These are phyloP conservation scores for Pachyseris speciosa DNA, from an alignment of 64 coral and sea anemone genomes.

Conservation along the genomic window DNA sequence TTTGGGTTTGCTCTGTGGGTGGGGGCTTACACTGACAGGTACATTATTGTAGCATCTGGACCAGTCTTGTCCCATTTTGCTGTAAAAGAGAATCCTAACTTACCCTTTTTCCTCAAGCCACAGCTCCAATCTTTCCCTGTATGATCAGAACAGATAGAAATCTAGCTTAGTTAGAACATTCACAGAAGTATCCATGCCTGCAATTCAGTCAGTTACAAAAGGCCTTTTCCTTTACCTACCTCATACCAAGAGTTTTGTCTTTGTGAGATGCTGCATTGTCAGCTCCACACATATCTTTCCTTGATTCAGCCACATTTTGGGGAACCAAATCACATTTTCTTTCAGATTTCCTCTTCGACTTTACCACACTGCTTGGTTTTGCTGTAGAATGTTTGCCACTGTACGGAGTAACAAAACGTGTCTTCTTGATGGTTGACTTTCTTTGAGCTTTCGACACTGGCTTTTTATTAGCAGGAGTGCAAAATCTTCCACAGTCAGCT, in stretches of 20 bases:
- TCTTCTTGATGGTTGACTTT: conserved; percentile 15
- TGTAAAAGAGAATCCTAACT: too few species aligned
- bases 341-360: background rate
- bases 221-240: background rate
- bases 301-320: background rate
- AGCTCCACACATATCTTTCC: background rate
- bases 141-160: background rate
- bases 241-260: conserved; percentile 33
- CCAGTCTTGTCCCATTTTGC: too few species aligned
- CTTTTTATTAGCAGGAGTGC: conserved; percentile 7
- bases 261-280: background rate
- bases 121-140: conserved; percentile 29
- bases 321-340: background rate
- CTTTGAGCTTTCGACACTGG: background rate
- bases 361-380: background rate
- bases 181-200: background rate
- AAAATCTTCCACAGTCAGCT: background rate
- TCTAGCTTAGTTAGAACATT: background rate
- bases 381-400: background rate
- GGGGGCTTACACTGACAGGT: too few species aligned
- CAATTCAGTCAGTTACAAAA: background rate
- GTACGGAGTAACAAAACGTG: background rate
- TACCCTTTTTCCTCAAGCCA: conserved; percentile 47
- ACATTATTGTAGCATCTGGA: too few species aligned
- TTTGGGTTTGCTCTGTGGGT: too few species aligned